Percentiles rank a stretch among this genome's conserved stretches.
phyloP scores from a whole-genome alignment of 2,113 vertebrate genomes.

The Electrona antarctica region DNA sequence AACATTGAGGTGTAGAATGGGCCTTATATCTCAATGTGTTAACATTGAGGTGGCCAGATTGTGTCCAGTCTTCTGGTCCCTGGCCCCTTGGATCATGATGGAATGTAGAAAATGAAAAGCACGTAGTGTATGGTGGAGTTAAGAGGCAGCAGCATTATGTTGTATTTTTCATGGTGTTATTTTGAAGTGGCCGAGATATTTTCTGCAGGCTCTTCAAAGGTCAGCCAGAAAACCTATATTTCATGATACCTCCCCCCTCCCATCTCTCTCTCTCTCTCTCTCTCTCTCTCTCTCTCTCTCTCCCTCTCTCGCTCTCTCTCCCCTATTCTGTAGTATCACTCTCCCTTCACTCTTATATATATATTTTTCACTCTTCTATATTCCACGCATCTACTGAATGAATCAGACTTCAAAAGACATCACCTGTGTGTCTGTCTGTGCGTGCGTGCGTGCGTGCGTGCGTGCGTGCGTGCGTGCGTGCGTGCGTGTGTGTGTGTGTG shows the following conservation, averaged over 20 bases:
- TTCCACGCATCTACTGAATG: slow-evolving; percentile 27
- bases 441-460: not conserved
- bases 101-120: slow-evolving; percentile 23
- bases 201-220: slow-evolving; percentile 71
- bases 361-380: slow-evolving; percentile 7
- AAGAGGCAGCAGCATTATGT: slow-evolving; percentile 32
- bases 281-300: slow-evolving; percentile 47
- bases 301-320: slow-evolving; percentile 78
- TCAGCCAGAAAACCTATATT: slow-evolving; percentile 60
- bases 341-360: slow-evolving; percentile 39
- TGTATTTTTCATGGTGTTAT: slow-evolving; percentile 73
- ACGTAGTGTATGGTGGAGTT: slow-evolving; percentile 31
- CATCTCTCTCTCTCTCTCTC: not conserved
- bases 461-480: not conserved
- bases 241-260: slow-evolving; percentile 46
- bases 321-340: slow-evolving; percentile 28
- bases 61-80: too few relatives aligned
- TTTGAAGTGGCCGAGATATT: slow-evolving; percentile 71
- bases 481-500: not conserved
- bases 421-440: not conserved
- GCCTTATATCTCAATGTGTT: too few relatives aligned
- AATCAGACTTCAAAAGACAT: slow-evolving; percentile 49
- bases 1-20: too few relatives aligned
- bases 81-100: too few relatives aligned
- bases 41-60: too few relatives aligned